These are phyloP conservation scores for Crambe crambe DNA, from an alignment of 37 sponge, comb jelly and placozoan species.

Conservation along the genomic window DNA sequence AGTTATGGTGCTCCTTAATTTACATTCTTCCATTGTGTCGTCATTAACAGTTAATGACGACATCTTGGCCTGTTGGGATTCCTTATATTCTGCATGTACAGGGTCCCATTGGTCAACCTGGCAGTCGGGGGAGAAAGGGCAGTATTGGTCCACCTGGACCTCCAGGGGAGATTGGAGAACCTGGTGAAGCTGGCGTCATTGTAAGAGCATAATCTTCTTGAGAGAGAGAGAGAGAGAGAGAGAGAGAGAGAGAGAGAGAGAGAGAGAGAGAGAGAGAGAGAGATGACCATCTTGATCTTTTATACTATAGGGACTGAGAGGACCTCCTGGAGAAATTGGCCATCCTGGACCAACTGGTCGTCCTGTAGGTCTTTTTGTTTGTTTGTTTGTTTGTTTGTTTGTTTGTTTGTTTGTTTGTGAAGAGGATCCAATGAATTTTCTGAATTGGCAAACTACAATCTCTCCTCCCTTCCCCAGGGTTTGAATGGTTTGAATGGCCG, in stretches of 20 bases:
- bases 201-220: not conserved
- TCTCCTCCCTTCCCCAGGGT: constrained; percentile 13
- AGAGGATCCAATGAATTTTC: too few relatives aligned
- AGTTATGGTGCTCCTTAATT: too few relatives aligned
- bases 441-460: too few relatives aligned
- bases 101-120: constrained; percentile 47
- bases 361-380: constrained; percentile 22
- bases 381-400: not conserved
- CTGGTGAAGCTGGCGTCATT: constrained; percentile 34
- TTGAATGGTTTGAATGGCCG: constrained; percentile 26
- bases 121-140: constrained; percentile 49
- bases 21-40: too few relatives aligned
- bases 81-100: constrained; percentile 7
- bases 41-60: too few relatives aligned
- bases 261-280: not conserved
- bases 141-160: constrained; percentile 27
- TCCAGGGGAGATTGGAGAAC: constrained; percentile 14
- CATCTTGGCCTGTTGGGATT: too few relatives aligned
- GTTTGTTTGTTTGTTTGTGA: not conserved
- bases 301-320: constrained; percentile 31
- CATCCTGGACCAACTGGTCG: constrained; percentile 32
- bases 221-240: not conserved
- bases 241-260: not conserved
- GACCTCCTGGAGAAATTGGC: constrained; percentile 32
- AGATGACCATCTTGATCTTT: not conserved